Conservation (phyloP, 1,140 invertebrate species). For the Saxidomus purpurata region DNA sequence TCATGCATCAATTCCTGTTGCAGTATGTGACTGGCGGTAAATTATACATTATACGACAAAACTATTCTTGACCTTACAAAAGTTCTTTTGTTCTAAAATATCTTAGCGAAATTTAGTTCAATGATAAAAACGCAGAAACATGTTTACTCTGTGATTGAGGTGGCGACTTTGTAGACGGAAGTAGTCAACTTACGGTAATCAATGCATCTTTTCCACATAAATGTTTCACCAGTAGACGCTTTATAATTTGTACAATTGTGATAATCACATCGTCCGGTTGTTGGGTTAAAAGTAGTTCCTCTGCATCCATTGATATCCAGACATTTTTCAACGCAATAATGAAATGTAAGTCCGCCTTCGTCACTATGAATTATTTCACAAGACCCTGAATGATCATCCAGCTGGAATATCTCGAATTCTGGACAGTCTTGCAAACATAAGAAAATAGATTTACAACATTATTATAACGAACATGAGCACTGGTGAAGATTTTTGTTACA, state of each 20-base stretch:
- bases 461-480: too few species aligned
- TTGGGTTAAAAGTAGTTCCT: neutral
- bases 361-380: neutral
- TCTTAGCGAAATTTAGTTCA: too few species aligned
- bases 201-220: constrained; percentile 10
- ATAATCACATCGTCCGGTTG: neutral
- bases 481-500: too few species aligned
- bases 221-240: neutral
- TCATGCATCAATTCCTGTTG: too few species aligned
- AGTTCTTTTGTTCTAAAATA: too few species aligned
- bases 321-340: constrained; percentile 22
- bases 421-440: neutral
- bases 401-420: constrained; percentile 4
- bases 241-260: constrained; percentile 21
- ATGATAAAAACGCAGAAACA: too few species aligned
- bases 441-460: too few species aligned
- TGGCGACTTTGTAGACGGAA: too few species aligned
- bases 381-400: neutral
- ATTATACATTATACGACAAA: too few species aligned
- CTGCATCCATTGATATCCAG: constrained; percentile 22
- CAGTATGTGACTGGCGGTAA: too few species aligned
- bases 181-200: neutral
- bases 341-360: neutral
- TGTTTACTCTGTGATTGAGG: too few species aligned
- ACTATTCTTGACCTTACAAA: too few species aligned